Conservation (phyloP, 1,140 invertebrate species). For the Ganaspis sp. region DNA sequence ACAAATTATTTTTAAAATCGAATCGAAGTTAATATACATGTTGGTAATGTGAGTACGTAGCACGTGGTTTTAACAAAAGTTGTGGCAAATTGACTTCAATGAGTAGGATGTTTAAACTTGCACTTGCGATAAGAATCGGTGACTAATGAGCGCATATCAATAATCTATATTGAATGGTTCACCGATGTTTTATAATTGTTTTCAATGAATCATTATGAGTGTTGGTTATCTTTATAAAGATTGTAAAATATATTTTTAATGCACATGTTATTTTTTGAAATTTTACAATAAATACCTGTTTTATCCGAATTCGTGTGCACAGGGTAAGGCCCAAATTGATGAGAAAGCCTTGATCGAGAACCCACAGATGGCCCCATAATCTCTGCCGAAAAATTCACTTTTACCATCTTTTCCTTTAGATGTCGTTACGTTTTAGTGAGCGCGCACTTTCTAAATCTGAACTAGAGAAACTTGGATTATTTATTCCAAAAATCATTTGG, state of each 20-base stretch:
- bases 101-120: constrained; percentile 6
- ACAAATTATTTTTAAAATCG: background rate
- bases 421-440: constrained; percentile 43
- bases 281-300: background rate
- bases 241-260: too few species aligned
- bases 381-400: background rate
- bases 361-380: constrained; percentile 45
- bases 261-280: too few species aligned
- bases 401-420: constrained; percentile 27
- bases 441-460: too few species aligned
- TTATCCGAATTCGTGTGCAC: background rate
- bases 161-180: constrained; percentile 1
- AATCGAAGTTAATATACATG: background rate
- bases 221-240: background rate
- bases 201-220: background rate
- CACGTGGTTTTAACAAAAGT: background rate
- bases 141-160: background rate
- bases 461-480: too few species aligned
- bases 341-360: constrained; percentile 15
- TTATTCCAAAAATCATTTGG: too few species aligned
- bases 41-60: background rate
- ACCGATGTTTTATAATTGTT: background rate
- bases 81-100: background rate
- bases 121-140: constrained; percentile 14
- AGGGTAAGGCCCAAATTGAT: constrained; percentile 12